These are phyloP conservation scores for Andrena camellia DNA, from an alignment of 2,888 invertebrate species.

Conservation along the genomic window DNA sequence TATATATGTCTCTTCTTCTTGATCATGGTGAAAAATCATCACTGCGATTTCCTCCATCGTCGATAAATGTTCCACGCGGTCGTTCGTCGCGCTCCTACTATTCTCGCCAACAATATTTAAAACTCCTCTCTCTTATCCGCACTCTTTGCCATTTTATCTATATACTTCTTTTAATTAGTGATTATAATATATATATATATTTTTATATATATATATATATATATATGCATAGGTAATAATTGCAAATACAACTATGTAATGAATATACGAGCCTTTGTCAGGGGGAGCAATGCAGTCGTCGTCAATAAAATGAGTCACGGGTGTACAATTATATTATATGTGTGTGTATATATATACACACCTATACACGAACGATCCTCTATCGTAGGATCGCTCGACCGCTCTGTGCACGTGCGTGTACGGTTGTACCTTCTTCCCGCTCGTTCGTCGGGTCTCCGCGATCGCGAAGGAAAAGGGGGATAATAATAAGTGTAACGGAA, in stretches of 20 bases:
- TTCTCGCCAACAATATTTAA: slow-evolving; percentile 69
- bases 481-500: neutral
- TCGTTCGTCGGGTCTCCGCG: slow-evolving; percentile 23
- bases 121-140: slow-evolving; percentile 62
- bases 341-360: slow-evolving; percentile 30
- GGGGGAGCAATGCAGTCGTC: slow-evolving; percentile 81
- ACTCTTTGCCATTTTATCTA: slow-evolving; percentile 55
- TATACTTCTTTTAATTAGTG: slow-evolving; percentile 68
- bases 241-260: slow-evolving; percentile 81
- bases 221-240: slow-evolving; percentile 77
- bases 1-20: neutral
- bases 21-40: slow-evolving; percentile 1
- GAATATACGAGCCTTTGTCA: slow-evolving; percentile 82
- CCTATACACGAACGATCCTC: slow-evolving; percentile 47
- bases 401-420: neutral
- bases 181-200: slow-evolving; percentile 47
- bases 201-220: slow-evolving; percentile 56
- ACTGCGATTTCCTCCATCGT: slow-evolving; percentile 12
- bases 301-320: slow-evolving; percentile 77
- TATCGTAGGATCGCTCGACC: slow-evolving; percentile 9
- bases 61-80: slow-evolving; percentile 62
- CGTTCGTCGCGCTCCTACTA: slow-evolving; percentile 31
- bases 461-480: slow-evolving; percentile 16
- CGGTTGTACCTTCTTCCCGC: slow-evolving; percentile 13
- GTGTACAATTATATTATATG: slow-evolving; percentile 47